Conservation (phyloP, 2,888 invertebrate genomes). For the Enoplolaimus lenunculus region DNA sequence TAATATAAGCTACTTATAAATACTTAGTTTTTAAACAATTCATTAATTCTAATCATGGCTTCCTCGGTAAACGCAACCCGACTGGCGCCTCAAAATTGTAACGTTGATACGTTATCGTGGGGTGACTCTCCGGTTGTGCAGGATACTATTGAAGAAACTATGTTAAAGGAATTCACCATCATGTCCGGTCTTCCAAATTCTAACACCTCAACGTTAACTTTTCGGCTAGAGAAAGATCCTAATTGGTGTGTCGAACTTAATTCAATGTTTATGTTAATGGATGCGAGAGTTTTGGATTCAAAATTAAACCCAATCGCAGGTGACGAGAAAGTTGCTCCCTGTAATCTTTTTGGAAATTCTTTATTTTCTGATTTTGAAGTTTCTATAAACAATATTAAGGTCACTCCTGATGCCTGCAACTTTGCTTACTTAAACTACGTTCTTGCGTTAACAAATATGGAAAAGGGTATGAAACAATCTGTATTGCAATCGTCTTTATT, state of each 20-base stretch:
- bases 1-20: too few relatives aligned
- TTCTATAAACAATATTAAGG: background rate
- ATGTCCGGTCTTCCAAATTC: background rate
- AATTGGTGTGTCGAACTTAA: background rate
- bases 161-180: background rate
- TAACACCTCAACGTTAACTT: background rate
- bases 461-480: background rate
- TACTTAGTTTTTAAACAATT: too few relatives aligned
- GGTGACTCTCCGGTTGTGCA: background rate
- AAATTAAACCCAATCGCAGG: background rate
- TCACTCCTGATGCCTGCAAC: background rate
- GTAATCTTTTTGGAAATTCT: conserved; percentile 7
- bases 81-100: background rate
- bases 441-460: background rate
- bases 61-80: background rate
- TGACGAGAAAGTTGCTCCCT: background rate
- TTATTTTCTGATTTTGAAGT: conserved; percentile 3
- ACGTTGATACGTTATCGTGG: background rate
- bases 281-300: background rate
- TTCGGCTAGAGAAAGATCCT: conserved; percentile 1
- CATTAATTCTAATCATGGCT: too few relatives aligned
- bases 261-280: background rate
- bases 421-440: background rate
- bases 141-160: background rate
- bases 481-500: background rate